Evolutionary conservation across 2,113 vertebrate species (phyloP).

Genomic region (Oryzias curvinotus): DNA sequence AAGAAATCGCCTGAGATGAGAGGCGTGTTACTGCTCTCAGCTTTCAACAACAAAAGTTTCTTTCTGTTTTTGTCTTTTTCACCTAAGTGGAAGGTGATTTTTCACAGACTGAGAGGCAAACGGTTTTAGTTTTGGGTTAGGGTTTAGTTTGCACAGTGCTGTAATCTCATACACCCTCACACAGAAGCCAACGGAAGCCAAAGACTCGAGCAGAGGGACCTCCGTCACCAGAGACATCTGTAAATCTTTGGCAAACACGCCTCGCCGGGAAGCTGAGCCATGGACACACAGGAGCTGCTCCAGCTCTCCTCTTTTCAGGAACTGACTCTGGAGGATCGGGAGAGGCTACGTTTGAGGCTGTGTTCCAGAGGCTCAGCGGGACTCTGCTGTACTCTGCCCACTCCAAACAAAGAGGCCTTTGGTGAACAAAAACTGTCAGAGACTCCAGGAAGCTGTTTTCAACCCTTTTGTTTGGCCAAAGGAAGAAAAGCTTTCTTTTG

Average conservation of each 20-base stretch:
- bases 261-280: conserved; percentile 51
- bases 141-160: conserved; percentile 77
- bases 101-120: conserved; percentile 72
- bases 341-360: conserved; percentile 43
- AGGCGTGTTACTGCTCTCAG: conserved; percentile 22
- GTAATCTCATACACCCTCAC: conserved; percentile 70
- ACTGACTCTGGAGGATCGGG: conserved; percentile 26
- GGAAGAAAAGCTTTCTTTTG: conserved; percentile 59
- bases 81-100: conserved; percentile 70
- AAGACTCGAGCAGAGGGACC: conserved; percentile 64
- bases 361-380: conserved; percentile 50
- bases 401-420: conserved; percentile 78
- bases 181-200: conserved; percentile 61
- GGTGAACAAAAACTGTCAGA: conserved; percentile 69
- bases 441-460: conserved; percentile 58
- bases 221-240: conserved; percentile 55
- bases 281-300: conserved; percentile 45
- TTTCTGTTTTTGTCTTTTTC: conserved; percentile 78
- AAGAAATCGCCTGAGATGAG: conserved; percentile 88
- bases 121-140: conserved; percentile 61
- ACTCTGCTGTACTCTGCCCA: conserved; percentile 59
- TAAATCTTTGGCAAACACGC: conserved; percentile 35
- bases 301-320: conserved; percentile 30
- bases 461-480: conserved; percentile 57
- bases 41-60: conserved; percentile 65